Percentiles rank a stretch among this genome's conserved stretches.
Conservation (phyloP, 2,797 vertebrate species). For the Spizella passerina region DNA sequence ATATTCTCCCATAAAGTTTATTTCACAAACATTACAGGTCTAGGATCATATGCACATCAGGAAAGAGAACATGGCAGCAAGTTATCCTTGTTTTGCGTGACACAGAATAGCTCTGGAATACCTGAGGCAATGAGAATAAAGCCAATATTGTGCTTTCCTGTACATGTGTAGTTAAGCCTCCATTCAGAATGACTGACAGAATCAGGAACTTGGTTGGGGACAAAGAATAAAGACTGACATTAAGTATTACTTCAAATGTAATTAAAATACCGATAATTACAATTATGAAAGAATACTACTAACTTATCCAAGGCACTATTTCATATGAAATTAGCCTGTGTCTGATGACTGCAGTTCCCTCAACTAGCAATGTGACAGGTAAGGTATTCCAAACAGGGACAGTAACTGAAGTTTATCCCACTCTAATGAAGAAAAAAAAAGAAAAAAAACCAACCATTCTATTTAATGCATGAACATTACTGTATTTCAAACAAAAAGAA, state of each 20-base stretch:
- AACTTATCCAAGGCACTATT: neutral
- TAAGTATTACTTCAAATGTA: neutral
- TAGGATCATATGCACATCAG: neutral
- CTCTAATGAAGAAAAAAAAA: neutral
- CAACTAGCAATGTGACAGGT: neutral
- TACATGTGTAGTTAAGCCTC: neutral
- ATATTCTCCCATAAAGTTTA: neutral
- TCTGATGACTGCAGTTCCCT: neutral
- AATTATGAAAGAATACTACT: neutral
- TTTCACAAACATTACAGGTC: neutral
- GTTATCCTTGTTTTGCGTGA: neutral
- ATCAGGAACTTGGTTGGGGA: neutral
- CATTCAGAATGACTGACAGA: neutral
- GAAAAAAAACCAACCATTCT: neutral
- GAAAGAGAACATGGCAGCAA: neutral
- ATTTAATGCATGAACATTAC: neutral
- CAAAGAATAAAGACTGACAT: neutral
- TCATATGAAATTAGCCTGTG: neutral
- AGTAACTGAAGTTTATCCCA: neutral
- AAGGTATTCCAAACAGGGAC: neutral
- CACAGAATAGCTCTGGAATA: neutral
- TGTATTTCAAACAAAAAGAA: fast-evolving
- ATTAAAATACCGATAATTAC: neutral
- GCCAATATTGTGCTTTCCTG: neutral
- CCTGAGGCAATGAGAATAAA: neutral